Evolutionary conservation across 2,797 vertebrate genomes (phyloP).

Genomic region (Schizopygopsis malacanthus): DNA sequence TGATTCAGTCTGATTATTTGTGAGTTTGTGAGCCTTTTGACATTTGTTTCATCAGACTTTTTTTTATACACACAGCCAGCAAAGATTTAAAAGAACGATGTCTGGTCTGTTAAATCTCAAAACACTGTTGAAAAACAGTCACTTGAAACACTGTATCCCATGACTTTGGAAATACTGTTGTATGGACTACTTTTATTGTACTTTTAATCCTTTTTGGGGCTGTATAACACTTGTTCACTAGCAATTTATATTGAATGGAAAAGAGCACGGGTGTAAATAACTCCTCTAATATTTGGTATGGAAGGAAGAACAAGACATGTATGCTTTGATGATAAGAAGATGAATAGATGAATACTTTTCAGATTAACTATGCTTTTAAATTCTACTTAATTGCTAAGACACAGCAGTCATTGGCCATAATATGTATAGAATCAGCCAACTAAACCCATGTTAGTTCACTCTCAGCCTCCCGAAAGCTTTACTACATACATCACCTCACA

Average conservation of each 20-base stretch:
- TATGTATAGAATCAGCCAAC: slow-evolving; percentile 33
- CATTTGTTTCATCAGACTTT: not conserved
- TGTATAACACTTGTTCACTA: not conserved
- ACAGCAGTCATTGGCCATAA: slow-evolving; percentile 36
- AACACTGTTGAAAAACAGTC: not conserved
- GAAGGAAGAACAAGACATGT: not conserved
- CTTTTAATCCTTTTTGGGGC: not conserved
- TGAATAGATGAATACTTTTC: not conserved
- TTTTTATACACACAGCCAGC: not conserved
- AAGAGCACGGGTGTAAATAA: not conserved
- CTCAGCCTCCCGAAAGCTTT: slow-evolving; percentile 50
- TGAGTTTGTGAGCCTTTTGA: not conserved
- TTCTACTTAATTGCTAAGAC: not conserved
- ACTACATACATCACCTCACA: slow-evolving; percentile 67
- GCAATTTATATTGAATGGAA: not conserved
- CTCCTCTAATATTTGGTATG: not conserved
- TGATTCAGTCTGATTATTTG: not conserved
- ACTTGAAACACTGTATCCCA: not conserved
- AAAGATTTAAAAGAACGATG: not conserved
- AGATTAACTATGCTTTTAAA: not conserved
- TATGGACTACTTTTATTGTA: not conserved
- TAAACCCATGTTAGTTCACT: slow-evolving; percentile 37
- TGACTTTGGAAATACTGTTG: not conserved
- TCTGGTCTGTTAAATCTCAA: not conserved
- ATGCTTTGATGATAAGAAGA: not conserved